Evolutionary conservation across 1,140 invertebrate genomes (phyloP), one percentile per base, ranked within the genome.

Genomic region (Nautilus pompilius): DNA sequence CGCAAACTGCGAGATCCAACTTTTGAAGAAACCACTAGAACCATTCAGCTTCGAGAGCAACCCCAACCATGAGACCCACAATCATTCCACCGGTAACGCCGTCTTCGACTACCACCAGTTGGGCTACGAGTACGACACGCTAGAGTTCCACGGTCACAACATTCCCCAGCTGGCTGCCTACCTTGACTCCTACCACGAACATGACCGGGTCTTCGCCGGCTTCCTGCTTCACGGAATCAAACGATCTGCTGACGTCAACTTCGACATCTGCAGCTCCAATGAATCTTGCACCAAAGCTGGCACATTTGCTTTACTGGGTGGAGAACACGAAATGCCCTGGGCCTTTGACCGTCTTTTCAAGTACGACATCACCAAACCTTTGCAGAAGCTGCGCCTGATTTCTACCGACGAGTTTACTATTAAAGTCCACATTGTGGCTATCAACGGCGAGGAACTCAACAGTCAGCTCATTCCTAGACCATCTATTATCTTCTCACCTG

Each of bases 261-360:
- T 70, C 30, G 45, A 65, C 3, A 54, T 70, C 24, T 66, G 64
- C 55, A 58, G 51, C 24, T 22, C n/a, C 22, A 15, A 64, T 10
- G 59, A 54, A 13, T n/a, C 57, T 20, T 69, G 68, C 41, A 55
- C 20, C n/a, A 64, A 45, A 29, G 65, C 65, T 46, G 65, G 62
- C 2, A 51, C 57, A 5, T 70, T 70, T 51, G 48, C 58, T 24
- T 34, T 70, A 4, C 45, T 70, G 54, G 68, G 68, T 20, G 68
- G 68, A 17, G 58, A 58, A 26, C 10, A 41, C n/a, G 68, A 70
- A 48, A 63, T 65, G 66, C 66, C 69, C 4, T 68, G 63, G 63
- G 34, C 53, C 20, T 71, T 63, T 48, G 66, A 66, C 54, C 24
- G 63, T 26, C 58, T 66, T 5, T 71, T 60, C 56, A 60, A 60